Evolutionary conservation across 2,888 invertebrate species (phyloP), one percentile per base, ranked within the genome.

Genomic region (Philaethria dido): DNA sequence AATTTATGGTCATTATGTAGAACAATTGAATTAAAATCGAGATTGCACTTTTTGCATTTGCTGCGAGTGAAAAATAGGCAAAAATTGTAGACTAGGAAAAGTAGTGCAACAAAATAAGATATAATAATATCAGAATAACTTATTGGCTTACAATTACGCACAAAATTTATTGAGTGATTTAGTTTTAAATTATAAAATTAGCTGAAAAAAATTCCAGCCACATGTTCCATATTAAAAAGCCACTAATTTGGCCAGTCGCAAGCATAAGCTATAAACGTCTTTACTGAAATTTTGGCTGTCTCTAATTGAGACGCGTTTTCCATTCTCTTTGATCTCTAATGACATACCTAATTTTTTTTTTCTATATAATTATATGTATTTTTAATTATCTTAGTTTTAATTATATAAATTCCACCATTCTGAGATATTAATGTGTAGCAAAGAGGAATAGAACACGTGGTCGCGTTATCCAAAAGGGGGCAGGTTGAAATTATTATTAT

Each of bases 401-500:
- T 48, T 14, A 22, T 8, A n/a, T 22, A 14, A 20, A 14, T 48
- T 18, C 14, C n/a, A n/a, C 14, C 6, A 22, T 25, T 48, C 4
- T 50, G 25, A 29, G 25, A 48, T 14, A 48, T 48, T 13, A 14
- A 13, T 2, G 14, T 22, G 14, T 48, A 22, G 14, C 29, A 33
- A 14, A 52, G 52, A 18, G 29, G 16, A 52, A 18, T 33, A 33
- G 14, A 50, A 3, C 25, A 29, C 16, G 29, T 52, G 29, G 29
- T 52, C 16, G n/a, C 29, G 5, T 25, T 16, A 16, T 33, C 14
- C 0, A 39, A 22, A 42, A 9, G 42, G 2, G 6, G 3, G 9
- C 39, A 42, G 57, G 3, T 36, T 52, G 29, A 64, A 14, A 11
- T 42, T 44, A 22, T 52, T 16, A 65, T 54, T 57, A 39, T 47